phyloP scores from a whole-genome alignment of 2,888 invertebrate species.

The Gibbula magus region DNA sequence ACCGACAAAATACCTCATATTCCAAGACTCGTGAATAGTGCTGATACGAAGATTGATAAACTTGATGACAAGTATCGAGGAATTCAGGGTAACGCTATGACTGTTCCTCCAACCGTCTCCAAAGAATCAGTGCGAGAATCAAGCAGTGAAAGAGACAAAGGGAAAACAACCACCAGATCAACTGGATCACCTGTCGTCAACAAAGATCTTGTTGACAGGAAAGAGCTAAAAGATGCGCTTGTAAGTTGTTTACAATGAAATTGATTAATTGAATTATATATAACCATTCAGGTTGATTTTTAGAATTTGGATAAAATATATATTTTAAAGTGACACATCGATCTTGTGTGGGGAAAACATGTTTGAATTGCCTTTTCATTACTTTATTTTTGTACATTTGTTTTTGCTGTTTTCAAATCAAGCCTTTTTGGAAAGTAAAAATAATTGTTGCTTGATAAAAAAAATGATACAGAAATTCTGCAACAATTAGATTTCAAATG shows the following conservation, averaged over 20 bases:
- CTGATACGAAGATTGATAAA: constrained; percentile 4
- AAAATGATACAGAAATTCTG: neutral
- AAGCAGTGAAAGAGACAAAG: constrained; percentile 29
- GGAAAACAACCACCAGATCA: constrained; percentile 36
- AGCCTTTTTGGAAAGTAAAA: no score
- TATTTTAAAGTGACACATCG: neutral
- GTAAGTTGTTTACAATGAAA: constrained; percentile 36
- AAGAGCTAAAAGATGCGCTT: constrained; percentile 58
- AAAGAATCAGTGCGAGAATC: neutral
- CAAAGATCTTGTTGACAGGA: constrained; percentile 54
- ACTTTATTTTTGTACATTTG: neutral
- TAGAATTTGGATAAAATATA: no score
- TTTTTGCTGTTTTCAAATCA: no score
- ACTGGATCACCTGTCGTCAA: constrained; percentile 52
- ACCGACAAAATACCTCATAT: constrained; percentile 31
- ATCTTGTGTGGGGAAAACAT: neutral
- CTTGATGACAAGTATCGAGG: constrained; percentile 39
- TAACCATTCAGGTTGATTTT: no score
- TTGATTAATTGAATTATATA: no score
- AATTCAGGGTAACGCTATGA: constrained; percentile 55
- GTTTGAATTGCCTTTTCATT: neutral
- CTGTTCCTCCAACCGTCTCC: constrained; percentile 51
- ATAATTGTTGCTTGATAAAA: neutral
- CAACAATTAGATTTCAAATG: neutral
- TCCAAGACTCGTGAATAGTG: constrained; percentile 25